Conservation (phyloP, 2,113 vertebrate species). For the Onychostruthus taczanowskii region DNA sequence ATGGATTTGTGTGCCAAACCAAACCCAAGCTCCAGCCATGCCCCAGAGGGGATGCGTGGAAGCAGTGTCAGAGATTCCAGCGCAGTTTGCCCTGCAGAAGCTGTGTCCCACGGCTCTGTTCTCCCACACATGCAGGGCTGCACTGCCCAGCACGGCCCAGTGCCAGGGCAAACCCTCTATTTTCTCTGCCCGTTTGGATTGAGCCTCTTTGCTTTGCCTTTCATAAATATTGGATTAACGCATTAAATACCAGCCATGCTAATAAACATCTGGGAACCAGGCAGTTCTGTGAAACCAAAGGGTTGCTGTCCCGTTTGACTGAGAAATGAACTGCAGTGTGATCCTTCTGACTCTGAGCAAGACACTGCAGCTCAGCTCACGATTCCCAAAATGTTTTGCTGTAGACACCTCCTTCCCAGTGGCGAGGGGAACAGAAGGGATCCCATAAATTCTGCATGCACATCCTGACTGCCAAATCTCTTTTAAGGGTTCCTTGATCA, state of each 20-base stretch:
- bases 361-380: neutral
- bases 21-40: rapidly evolving
- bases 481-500: neutral
- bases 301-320: neutral
- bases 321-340: neutral
- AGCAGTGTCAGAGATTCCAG: rapidly evolving
- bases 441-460: neutral
- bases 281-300: rapidly evolving
- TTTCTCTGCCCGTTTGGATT: neutral
- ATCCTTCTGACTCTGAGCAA: neutral
- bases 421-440: neutral
- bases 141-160: rapidly evolving
- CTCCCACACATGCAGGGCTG: rapidly evolving
- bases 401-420: neutral
- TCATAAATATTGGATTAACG: neutral
- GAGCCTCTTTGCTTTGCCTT: neutral
- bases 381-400: neutral
- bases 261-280: neutral
- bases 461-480: neutral
- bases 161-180: rapidly evolving
- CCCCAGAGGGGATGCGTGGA: rapidly evolving
- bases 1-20: rapidly evolving
- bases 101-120: rapidly evolving
- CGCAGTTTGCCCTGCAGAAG: rapidly evolving
- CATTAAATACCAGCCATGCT: rapidly evolving